Conservation (phyloP, 2,797 vertebrate species). For the Rhadinocentrus ornatus region DNA sequence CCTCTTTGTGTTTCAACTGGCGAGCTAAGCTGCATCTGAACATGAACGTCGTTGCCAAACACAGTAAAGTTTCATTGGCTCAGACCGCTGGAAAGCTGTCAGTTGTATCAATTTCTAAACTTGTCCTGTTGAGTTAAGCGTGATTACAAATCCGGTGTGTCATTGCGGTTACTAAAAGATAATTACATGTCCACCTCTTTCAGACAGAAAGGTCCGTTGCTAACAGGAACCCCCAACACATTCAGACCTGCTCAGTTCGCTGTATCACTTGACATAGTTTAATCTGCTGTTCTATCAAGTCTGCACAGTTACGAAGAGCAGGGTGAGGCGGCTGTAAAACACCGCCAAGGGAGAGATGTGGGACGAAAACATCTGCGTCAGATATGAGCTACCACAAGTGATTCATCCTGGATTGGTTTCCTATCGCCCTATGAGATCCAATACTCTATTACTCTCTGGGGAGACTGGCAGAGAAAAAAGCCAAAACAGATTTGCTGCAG, state of each 20-base stretch:
- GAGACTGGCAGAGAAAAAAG: conserved; percentile 33
- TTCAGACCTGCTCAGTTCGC: background rate
- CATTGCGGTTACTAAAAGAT: conserved; percentile 25
- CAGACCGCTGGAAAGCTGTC: conserved; percentile 39
- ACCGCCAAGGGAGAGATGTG: conserved; percentile 9
- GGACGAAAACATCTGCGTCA: conserved; percentile 19
- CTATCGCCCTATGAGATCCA: conserved; percentile 33
- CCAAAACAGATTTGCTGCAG: conserved; percentile 34
- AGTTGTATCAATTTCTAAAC: conserved; percentile 24
- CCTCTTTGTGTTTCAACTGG: conserved; percentile 36
- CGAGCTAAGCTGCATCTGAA: conserved; percentile 22
- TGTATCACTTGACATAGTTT: background rate
- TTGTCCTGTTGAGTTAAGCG: conserved; percentile 21
- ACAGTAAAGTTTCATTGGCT: conserved; percentile 43
- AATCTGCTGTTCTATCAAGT: conserved; percentile 9
- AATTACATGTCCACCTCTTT: conserved; percentile 7
- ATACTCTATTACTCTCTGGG: conserved; percentile 33
- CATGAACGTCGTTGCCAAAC: conserved; percentile 33
- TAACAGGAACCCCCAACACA: background rate
- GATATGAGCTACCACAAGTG: conserved; percentile 35
- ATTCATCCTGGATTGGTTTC: conserved; percentile 57
- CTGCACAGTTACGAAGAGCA: conserved; percentile 3
- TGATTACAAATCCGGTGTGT: conserved; percentile 29
- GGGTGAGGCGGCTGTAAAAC: conserved; percentile 33
- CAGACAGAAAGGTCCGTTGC: conserved; percentile 5